Base-by-base conservation (phyloP, 2,888 invertebrate species). In the Agrotis ipsilon region DNA sequence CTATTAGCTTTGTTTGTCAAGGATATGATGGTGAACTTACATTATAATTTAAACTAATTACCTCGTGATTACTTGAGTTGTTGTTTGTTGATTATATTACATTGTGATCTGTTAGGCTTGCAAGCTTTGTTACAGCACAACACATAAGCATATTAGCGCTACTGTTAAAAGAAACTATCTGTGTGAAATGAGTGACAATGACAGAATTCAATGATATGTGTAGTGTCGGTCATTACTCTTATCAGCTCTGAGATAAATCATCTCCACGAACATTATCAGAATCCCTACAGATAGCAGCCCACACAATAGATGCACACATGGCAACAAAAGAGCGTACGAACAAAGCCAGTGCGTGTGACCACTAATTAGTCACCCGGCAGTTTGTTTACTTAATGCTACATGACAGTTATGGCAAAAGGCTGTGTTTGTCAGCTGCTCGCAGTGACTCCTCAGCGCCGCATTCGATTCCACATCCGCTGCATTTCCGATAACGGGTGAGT, bases 401-500 rank as follows among this genome's bases (percentile, higher is more conserved):
- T 88, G 89, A 89, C 91, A 89, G 91, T 90, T 93, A 94, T 92
- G 91, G 93, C 85, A 90, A 92, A 92, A 91, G 92, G 87, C 89
- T 82, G 86, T 87, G 89, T 87, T 89, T 86, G 91, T 92, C 95
- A 94, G 94, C 94, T 94, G 92, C 89, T 86, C 82, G 81, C 87
- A 88, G 85, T 93, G 91, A 91, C 88, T 90, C 87, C 82, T 84
- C 82, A 68, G 82, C 85, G 85, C 86, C 85, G 83, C 88, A 83
- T 90, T 90, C 87, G 91, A 88, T 86, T 88, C 87, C 83, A 90
- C 95, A 94, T 96, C 96, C 96, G 94, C 84, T 91, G 92, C 91
- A 87, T 89, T 94, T 93, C 93, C 93, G 95, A 96, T 96, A 95
- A 93, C 85, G 89, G 49, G 88, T 96, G 96, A 96, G 85, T 96